Percentiles rank a stretch among this genome's conserved stretches.
Conservation (phyloP, 2,797 vertebrate species). For the Todus mexicanus region DNA sequence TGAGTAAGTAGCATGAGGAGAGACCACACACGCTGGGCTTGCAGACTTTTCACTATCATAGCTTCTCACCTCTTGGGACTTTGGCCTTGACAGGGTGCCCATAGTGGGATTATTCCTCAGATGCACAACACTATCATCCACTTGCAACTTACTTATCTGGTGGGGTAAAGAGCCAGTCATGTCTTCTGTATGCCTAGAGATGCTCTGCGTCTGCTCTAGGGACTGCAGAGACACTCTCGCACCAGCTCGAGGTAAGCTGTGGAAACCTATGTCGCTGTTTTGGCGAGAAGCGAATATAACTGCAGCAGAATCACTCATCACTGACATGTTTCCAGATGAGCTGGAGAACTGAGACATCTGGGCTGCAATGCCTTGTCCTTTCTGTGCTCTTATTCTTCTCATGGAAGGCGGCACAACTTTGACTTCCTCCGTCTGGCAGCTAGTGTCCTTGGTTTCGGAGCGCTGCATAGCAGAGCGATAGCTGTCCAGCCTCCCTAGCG, state of each 20-base stretch:
- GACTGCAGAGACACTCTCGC: slow-evolving; percentile 83
- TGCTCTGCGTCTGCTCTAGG: slow-evolving; percentile 79
- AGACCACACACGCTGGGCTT: slow-evolving; percentile 84
- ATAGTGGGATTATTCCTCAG: slow-evolving; percentile 75
- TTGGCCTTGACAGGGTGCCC: slow-evolving; percentile 76
- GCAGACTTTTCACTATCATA: slow-evolving; percentile 74
- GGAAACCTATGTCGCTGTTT: slow-evolving; percentile 82
- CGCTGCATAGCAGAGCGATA: slow-evolving; percentile 74
- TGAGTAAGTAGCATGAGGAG: slow-evolving; percentile 88
- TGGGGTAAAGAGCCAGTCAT: slow-evolving; percentile 50
- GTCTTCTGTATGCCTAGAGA: slow-evolving; percentile 77
- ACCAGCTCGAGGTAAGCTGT: slow-evolving; percentile 89
- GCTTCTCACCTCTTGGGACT: slow-evolving; percentile 84
- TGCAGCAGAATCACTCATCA: slow-evolving; percentile 80
- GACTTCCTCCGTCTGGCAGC: slow-evolving; percentile 93
- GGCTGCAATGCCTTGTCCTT: slow-evolving; percentile 92
- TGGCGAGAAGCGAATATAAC: slow-evolving; percentile 77
- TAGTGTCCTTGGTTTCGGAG: slow-evolving; percentile 86
- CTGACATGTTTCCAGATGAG: slow-evolving; percentile 90
- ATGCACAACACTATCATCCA: slow-evolving; percentile 78
- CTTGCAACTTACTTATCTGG: slow-evolving; percentile 80
- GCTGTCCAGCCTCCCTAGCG: slow-evolving; percentile 83
- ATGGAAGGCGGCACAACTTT: slow-evolving; percentile 93
- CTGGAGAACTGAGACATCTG: slow-evolving; percentile 90
- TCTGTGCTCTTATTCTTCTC: slow-evolving; percentile 93